Evolutionary conservation across 2,113 vertebrate genomes (phyloP), one percentile per base, ranked within the genome.

Genomic region (Glaucidium brasilianum): DNA sequence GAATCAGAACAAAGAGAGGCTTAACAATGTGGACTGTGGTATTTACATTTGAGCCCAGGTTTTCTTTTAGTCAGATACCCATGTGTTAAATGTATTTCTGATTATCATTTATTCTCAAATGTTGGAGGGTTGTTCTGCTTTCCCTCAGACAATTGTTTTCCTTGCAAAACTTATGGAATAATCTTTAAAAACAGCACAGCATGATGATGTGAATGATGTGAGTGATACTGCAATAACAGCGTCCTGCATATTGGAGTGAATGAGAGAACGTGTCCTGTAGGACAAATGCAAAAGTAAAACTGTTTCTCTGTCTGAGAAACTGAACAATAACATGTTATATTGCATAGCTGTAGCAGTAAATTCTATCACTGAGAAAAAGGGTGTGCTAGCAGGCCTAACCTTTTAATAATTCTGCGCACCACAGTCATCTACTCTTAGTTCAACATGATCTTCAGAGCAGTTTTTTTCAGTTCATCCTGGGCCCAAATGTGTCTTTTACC

Each of bases 271-370:
- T 60, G 10, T 90, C 23, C 29, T 88, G 23, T 15, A 69, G 43
- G 35, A 88, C 4, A 71, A 72, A 58, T 29, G 22, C 15, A 58
- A 15, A 56, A 78, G 26, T 25, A 76, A 68, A 85, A 50, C 13
- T 45, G 6, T 84, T 92, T 85, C 32, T 75, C 41, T 75, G 19
- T 49, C 50, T 79, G 49, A 94, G 88, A 94, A 82, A 78, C 27
- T 13, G 43, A 96, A 58, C 15, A 39, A 55, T 47, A 71, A 37
- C 11, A 12, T n/a, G 27, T 49, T 76, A 6, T 27, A 55, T 78
- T 74, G 23, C 26, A 17, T 20, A 86, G 32, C 35, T 78, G 11
- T 39, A 75, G 34, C 25, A 86, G 32, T 37, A 43, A 63, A 80
- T 6, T 26, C 56, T 63, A 14, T 71, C 34, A 43, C 10, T 66